phyloP scores from a whole-genome alignment of 2,797 vertebrate species.

The Emydoidea blandingii region DNA sequence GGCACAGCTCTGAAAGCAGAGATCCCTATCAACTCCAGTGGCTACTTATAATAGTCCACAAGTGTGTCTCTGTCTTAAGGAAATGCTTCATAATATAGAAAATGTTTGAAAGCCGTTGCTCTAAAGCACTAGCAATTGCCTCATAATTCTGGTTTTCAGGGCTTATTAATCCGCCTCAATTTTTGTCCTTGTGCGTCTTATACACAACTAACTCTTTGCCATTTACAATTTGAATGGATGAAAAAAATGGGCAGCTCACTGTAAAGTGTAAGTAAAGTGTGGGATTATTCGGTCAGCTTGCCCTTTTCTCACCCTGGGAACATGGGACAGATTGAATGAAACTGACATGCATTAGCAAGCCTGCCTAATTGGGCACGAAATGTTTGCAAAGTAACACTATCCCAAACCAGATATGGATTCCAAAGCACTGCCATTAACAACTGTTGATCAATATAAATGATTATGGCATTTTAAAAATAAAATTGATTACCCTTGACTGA shows the following conservation, averaged over 20 bases:
- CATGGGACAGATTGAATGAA: constrained; percentile 12
- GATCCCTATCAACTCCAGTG: not conserved
- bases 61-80: not conserved
- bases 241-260: constrained; percentile 9
- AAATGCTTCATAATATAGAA: not conserved
- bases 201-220: not conserved
- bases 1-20: not conserved
- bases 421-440: not conserved
- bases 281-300: constrained; percentile 25
- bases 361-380: constrained; percentile 45
- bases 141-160: not conserved
- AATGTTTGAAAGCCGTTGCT: not conserved
- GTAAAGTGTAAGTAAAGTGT: not conserved
- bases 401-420: not conserved
- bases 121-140: not conserved
- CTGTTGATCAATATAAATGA: constrained; percentile 27
- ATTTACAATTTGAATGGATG: constrained; percentile 15
- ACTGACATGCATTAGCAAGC: constrained; percentile 34
- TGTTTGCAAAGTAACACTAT: not conserved
- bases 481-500: constrained; percentile 63
- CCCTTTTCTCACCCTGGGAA: not conserved
- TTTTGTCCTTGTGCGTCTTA: constrained; percentile 4
- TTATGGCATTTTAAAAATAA: constrained; percentile 51
- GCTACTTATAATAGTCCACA: not conserved
- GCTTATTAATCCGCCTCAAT: not conserved